These are phyloP conservation scores for Balaenoptera acutorostrata DNA, from an alignment of 2,113 vertebrate genomes.

Conservation along the genomic window DNA sequence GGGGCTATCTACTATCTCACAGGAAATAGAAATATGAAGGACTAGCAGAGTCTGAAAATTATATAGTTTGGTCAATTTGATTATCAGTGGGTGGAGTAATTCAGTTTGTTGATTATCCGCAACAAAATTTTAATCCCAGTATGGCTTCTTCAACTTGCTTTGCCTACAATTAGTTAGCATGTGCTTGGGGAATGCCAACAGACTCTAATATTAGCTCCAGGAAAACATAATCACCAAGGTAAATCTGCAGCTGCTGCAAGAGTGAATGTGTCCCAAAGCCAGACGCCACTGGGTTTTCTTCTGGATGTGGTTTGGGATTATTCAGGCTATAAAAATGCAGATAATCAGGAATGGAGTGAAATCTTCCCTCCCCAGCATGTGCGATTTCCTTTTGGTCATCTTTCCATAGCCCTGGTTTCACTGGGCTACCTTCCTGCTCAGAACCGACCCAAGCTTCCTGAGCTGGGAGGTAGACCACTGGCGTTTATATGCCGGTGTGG, in stretches of 20 bases:
- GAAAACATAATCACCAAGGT: conserved; percentile 63
- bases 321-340: conserved; percentile 36
- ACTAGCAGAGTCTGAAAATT: conserved; percentile 18
- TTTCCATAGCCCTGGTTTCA: not conserved
- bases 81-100: conserved; percentile 53
- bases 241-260: conserved; percentile 57
- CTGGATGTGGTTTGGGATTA: conserved; percentile 25
- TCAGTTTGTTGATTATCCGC: conserved; percentile 55
- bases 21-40: not conserved
- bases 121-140: conserved; percentile 53
- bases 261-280: conserved; percentile 36
- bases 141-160: conserved; percentile 43
- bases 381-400: not conserved
- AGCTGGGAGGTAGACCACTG: not conserved
- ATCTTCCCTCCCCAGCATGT: not conserved
- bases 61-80: conserved; percentile 48
- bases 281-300: conserved; percentile 32
- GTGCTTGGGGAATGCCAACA: conserved; percentile 51
- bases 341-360: conserved; percentile 17
- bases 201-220: conserved; percentile 62
- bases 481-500: not conserved
- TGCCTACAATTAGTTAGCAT: conserved; percentile 50
- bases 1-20: not conserved
- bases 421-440: not conserved
- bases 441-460: not conserved